Percentiles rank a stretch among this genome's conserved stretches.
phyloP scores from a whole-genome alignment of 1,140 invertebrate species.

The Hydropsyche tenuis region DNA sequence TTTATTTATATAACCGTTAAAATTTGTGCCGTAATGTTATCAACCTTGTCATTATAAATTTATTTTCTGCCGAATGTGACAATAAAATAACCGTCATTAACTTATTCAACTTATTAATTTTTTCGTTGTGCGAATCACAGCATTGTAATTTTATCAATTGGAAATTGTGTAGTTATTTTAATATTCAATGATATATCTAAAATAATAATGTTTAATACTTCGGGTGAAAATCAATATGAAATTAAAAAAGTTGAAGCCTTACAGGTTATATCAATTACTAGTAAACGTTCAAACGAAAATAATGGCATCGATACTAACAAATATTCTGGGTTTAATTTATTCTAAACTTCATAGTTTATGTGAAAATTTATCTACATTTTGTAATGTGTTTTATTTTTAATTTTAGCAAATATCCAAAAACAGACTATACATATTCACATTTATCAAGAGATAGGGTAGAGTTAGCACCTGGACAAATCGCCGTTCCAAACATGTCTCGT shows the following conservation, averaged over 20 bases:
- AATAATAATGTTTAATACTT: too few relatives aligned
- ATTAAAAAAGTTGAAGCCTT: constrained; percentile 14
- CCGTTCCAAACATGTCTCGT: constrained; percentile 84
- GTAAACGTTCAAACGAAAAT: constrained; percentile 9
- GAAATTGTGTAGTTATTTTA: too few relatives aligned
- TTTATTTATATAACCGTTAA: background rate
- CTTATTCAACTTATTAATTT: constrained; percentile 4
- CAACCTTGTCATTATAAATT: background rate
- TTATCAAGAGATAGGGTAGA: constrained; percentile 77
- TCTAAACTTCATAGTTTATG: background rate
- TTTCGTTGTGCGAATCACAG: too few relatives aligned
- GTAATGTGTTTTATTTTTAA: constrained; percentile 34
- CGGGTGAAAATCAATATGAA: constrained; percentile 2
- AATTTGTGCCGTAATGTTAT: background rate
- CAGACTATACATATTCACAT: constrained; percentile 81
- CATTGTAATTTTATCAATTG: too few relatives aligned
- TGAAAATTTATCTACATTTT: background rate
- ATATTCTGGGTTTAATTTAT: background rate
- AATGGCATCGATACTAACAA: background rate
- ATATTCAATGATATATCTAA: too few relatives aligned
- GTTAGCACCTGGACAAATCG: constrained; percentile 76
- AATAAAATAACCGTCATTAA: background rate
- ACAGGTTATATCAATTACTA: constrained; percentile 7
- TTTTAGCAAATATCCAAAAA: constrained; percentile 77
- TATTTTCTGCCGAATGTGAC: background rate